Evolutionary conservation across 1,140 invertebrate genomes (phyloP), one percentile per base, ranked within the genome.

Genomic region (Drosophila ananassae): DNA sequence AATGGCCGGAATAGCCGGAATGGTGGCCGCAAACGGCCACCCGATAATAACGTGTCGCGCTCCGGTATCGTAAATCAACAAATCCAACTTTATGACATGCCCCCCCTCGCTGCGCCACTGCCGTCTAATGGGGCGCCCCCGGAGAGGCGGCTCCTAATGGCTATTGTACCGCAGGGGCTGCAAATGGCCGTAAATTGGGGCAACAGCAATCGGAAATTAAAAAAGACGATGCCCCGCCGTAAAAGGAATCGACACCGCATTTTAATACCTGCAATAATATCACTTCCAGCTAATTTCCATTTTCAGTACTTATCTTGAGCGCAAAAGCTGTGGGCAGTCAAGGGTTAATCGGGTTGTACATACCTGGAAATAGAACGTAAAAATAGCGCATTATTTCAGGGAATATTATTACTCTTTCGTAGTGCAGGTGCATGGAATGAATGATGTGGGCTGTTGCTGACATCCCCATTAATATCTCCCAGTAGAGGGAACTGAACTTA

Each of bases 191-290:
- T 68, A 55, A 69, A 69, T 58, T 52, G 63, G 48, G 21, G n/a
- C 58, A 80, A 68, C 73, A 77, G 59, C 61, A 54, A 82, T 82
- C 79, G 79, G 79, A 81, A 81, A 81, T 81, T 81, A 82, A 81
- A 83, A 82, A 50, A 72, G 53, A 37, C 12, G 34, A 82, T 74
- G 53, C 55, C 47, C 57, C 73, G 62, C 57, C 73, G 59, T 41
- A 46, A 55, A 24, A 13, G n/a, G 28, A 34, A n/a, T 2, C 17
- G 13, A 8, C 13, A 41, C n/a, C 12, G 39, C 12, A 46, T 64
- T 63, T 53, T 3, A 52, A 68, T 67, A 7, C 39, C 12, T 13
- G 13, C n/a, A 13, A 10, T 13, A 41, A 41, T 13, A 13, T 41
- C 39, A 10, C 12, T 10, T 8, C 17, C 7, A 21, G 2, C 6